Base-by-base conservation (phyloP, 2,797 vertebrate species). In the Chelon labrosus region DNA sequence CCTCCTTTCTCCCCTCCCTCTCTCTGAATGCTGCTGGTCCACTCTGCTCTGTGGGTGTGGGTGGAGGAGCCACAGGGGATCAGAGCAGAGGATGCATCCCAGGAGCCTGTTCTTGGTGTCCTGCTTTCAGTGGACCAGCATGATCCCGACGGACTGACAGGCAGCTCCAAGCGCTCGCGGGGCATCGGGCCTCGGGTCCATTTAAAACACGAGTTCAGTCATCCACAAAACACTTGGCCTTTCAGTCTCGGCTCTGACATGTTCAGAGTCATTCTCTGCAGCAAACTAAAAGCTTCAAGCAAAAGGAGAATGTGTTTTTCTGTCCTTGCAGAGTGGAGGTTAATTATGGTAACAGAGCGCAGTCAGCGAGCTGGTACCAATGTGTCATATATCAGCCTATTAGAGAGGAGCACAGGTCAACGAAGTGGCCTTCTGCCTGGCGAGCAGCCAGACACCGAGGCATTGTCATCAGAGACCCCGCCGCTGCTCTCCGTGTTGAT, bases 51-150 rank as follows among this genome's bases (percentile, higher is more conserved):
- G 54, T 39, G 51, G 41, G 52, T 63, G 16, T 82, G 68, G 73
- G 39, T 46, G 50, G 31, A 63, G 57, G 51, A 84, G 69, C 85
- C 82, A 75, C 67, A 19, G 75, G 86, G 85, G 73, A 64, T 71
- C 44, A 19, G 63, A 75, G 75, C 72, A 83, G 83, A 85, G 84
- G 85, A 89, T 85, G 83, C 86, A 73, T 73, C 84, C 83, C 82
- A 71, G 71, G 67, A 78, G 79, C 70, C 55, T 82, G 70, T 80
- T 80, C 25, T 27, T 78, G 79, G 77, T 75, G 82, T 68, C 85
- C 79, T 85, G 78, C 80, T 86, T 78, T 88, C 82, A 86, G 77
- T 75, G 76, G 84, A 75, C 73, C 85, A 80, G 85, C 89, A 77
- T 74, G 77, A 52, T 71, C 77, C 68, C 73, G 70, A 84, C 66